These are phyloP conservation scores for Plebejus argus DNA, from an alignment of 2,888 invertebrate species.

Conservation along the genomic window DNA sequence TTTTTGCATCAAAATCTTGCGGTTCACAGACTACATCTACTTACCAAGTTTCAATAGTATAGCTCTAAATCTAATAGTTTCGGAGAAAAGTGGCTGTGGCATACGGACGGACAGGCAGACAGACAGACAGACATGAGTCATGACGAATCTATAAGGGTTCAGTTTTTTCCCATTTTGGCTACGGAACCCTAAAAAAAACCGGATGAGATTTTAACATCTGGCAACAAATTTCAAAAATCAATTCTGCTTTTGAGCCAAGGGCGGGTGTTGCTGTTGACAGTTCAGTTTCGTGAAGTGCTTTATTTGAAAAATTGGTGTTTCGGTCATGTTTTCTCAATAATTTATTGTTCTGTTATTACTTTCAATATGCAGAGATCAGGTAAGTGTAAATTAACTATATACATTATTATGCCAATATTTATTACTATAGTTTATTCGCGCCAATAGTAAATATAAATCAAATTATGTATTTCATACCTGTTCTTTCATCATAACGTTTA, in stretches of 20 bases:
- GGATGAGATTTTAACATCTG: too few species aligned
- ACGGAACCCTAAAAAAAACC: too few species aligned
- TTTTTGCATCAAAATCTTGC: too few species aligned
- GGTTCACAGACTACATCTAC: too few species aligned
- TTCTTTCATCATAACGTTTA: not conserved
- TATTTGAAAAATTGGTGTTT: constrained; percentile 54
- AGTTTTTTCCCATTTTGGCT: too few species aligned
- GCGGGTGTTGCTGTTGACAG: constrained; percentile 75
- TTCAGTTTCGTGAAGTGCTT: constrained; percentile 57
- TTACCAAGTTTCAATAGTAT: too few species aligned
- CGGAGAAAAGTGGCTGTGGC: too few species aligned
- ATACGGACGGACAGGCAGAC: too few species aligned
- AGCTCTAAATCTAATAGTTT: too few species aligned
- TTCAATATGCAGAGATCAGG: constrained; percentile 77
- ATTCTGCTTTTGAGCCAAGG: constrained; percentile 64
- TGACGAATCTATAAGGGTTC: too few species aligned
- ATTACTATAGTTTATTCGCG: constrained; percentile 48
- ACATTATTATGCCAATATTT: constrained; percentile 35
- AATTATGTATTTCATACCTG: constrained; percentile 18
- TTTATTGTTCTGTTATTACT: constrained; percentile 53
- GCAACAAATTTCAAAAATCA: constrained; percentile 68
- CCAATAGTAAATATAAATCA: constrained; percentile 43
- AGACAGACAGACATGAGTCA: too few species aligned
- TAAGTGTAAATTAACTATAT: constrained; percentile 44
- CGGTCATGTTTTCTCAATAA: constrained; percentile 73